phyloP scores from a whole-genome alignment of 2,888 invertebrate genomes.

The Tenthredo amoena region DNA sequence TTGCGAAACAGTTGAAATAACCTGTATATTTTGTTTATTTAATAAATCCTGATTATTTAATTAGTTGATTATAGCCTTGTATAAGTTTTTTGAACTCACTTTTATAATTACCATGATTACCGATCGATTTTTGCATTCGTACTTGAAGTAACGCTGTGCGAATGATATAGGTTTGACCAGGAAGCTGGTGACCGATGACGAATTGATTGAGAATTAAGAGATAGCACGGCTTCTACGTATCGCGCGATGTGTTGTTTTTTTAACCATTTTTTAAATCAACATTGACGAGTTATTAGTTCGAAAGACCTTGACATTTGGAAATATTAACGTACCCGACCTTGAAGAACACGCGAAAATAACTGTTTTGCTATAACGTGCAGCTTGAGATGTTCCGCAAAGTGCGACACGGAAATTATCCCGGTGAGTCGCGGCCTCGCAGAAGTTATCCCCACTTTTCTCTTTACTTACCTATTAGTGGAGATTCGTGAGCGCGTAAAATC shows the following conservation, averaged over 20 bases:
- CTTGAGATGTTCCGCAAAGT: not conserved
- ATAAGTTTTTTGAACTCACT: not conserved
- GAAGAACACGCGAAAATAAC: slow-evolving; percentile 20
- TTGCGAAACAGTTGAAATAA: too few species aligned
- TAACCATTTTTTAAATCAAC: not conserved
- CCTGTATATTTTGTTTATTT: not conserved
- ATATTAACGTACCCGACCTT: slow-evolving; percentile 37
- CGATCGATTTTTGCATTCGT: not conserved
- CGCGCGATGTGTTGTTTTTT: slow-evolving; percentile 16
- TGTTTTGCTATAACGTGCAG: slow-evolving; percentile 25
- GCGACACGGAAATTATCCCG: slow-evolving; percentile 12
- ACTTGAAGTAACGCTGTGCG: not conserved
- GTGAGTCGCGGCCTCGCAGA: slow-evolving; percentile 4
- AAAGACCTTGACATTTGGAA: slow-evolving; percentile 46
- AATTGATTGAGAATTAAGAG: not conserved
- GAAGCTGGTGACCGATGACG: slow-evolving; percentile 20
- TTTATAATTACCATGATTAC: not conserved
- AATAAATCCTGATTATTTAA: not conserved
- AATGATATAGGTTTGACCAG: not conserved
- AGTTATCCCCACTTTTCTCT: not conserved
- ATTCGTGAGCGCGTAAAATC: slow-evolving; percentile 28
- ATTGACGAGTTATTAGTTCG: not conserved
- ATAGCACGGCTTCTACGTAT: not conserved
- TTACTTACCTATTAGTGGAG: not conserved
- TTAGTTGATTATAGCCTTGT: not conserved